Percentiles rank a stretch among this genome's conserved stretches.
These are phyloP conservation scores for Oegoconia quadripuncta DNA, from an alignment of 2,888 invertebrate species.

Conservation along the genomic window DNA sequence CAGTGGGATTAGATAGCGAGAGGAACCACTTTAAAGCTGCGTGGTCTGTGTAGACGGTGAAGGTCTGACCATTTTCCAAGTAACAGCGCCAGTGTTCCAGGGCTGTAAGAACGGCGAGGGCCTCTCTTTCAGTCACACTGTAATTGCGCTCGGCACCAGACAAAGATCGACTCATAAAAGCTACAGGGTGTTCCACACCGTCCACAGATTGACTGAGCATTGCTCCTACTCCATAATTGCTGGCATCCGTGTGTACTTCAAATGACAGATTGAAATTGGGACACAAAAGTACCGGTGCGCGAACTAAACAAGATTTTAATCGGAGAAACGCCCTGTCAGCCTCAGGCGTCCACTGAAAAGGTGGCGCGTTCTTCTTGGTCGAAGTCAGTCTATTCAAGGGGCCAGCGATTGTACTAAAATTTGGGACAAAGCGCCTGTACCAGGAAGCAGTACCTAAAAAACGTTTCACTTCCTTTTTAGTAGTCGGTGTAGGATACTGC, in stretches of 20 bases:
- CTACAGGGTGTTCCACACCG: slow-evolving; percentile 20
- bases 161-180: slow-evolving; percentile 11
- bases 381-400: slow-evolving; percentile 26
- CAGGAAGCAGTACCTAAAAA: slow-evolving; percentile 26
- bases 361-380: slow-evolving; percentile 16
- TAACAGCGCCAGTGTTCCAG: slow-evolving; percentile 30
- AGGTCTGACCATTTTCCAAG: slow-evolving; percentile 23
- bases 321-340: slow-evolving; percentile 1
- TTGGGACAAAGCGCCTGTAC: slow-evolving; percentile 25
- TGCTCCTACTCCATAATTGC: slow-evolving; percentile 18
- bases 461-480: slow-evolving; percentile 20
- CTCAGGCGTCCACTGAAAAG: slow-evolving; percentile 18
- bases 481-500: slow-evolving; percentile 22
- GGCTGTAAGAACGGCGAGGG: slow-evolving; percentile 26
- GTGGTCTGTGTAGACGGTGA: slow-evolving; percentile 27
- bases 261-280: not conserved
- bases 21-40: slow-evolving; percentile 6
- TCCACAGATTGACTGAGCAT: slow-evolving; percentile 19
- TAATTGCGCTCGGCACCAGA: slow-evolving; percentile 22
- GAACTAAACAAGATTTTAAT: not conserved
- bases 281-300: slow-evolving; percentile 18
- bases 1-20: slow-evolving; percentile 22
- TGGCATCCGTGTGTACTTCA: slow-evolving; percentile 24
- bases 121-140: slow-evolving; percentile 28
- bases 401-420: slow-evolving; percentile 24